phyloP scores from a whole-genome alignment of 1,140 invertebrate species.

The Drosophila albomicans region DNA sequence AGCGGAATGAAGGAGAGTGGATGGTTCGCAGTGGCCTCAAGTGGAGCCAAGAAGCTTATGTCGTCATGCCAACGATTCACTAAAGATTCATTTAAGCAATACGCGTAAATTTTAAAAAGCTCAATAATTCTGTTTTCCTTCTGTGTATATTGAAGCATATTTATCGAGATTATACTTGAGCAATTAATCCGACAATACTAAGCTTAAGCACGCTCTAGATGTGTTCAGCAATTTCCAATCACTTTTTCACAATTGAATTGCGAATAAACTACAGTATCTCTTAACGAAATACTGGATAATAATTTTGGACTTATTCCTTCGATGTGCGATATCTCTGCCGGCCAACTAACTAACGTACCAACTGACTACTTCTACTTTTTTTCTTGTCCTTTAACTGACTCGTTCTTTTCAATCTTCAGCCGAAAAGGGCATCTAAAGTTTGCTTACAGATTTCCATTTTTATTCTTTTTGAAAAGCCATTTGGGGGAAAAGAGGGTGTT shows the following conservation, averaged over 20 bases:
- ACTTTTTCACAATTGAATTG: slow-evolving; percentile 5
- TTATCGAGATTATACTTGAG: slow-evolving; percentile 43
- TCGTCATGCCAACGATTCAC: slow-evolving; percentile 6
- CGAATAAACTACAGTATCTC: not conserved
- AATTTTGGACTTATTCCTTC: not conserved
- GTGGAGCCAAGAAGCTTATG: slow-evolving; percentile 54
- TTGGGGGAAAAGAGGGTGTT: slow-evolving; percentile 33
- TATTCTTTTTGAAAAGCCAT: slow-evolving; percentile 75
- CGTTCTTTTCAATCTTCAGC: too few species aligned
- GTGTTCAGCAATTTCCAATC: slow-evolving; percentile 25
- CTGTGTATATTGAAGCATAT: slow-evolving; percentile 31
- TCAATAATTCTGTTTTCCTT: slow-evolving; percentile 65
- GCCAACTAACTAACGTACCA: not conserved
- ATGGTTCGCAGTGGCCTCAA: not conserved
- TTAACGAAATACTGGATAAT: too few species aligned
- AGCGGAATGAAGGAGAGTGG: not conserved
- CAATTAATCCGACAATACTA: slow-evolving; percentile 70
- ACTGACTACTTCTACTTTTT: slow-evolving; percentile 1
- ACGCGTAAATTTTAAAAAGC: slow-evolving; percentile 47
- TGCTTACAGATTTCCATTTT: slow-evolving; percentile 71
- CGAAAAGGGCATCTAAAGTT: slow-evolving; percentile 52
- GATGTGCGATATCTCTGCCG: not conserved
- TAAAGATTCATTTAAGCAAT: not conserved
- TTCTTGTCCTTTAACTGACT: too few species aligned
- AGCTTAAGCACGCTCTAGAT: slow-evolving; percentile 49